A percentile compares a stretch with the other conserved stretches of the same genome.
These are phyloP conservation scores for Pristionchus mayeri DNA, from an alignment of 2,888 invertebrate species.

Conservation along the genomic window DNA sequence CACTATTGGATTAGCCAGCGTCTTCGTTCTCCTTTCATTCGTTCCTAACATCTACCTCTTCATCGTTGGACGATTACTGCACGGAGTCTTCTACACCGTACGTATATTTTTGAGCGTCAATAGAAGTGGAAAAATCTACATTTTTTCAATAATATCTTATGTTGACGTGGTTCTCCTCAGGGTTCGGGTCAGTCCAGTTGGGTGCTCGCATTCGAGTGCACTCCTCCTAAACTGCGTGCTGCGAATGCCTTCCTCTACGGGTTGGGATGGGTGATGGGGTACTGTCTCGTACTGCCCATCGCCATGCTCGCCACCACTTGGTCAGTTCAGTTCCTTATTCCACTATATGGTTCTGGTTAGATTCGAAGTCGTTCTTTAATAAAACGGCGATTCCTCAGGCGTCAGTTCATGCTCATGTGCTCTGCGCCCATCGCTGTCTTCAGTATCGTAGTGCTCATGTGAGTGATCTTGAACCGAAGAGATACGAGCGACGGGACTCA, in stretches of 20 bases:
- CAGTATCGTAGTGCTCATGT: not conserved
- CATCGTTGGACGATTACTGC: conserved; percentile 26
- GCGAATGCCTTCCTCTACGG: conserved; percentile 69
- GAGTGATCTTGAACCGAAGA: not conserved
- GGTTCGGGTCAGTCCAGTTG: conserved; percentile 60
- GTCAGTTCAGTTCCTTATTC: too few relatives aligned
- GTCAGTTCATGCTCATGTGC: conserved; percentile 29
- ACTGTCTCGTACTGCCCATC: conserved; percentile 3
- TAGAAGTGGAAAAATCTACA: not conserved
- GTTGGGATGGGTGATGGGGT: conserved; percentile 59
- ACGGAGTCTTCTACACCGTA: conserved; percentile 46
- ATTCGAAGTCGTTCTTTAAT: too few relatives aligned
- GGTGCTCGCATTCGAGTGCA: conserved; percentile 71
- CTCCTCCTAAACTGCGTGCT: conserved; percentile 65
- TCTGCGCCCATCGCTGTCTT: not conserved
- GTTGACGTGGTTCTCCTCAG: conserved; percentile 48
- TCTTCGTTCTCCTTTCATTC: conserved; percentile 18
- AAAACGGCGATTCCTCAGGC: not conserved
- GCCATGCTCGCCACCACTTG: not conserved
- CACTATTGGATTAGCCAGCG: not conserved
- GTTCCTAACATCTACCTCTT: conserved; percentile 39
- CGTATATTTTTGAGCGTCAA: not conserved
- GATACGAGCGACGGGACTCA: not conserved
- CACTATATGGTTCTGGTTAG: not conserved
- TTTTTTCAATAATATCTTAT: too few relatives aligned